These are phyloP conservation scores for Zoanthus solanderi DNA, from an alignment of 92 coral and sea anemone species.

Conservation along the genomic window DNA sequence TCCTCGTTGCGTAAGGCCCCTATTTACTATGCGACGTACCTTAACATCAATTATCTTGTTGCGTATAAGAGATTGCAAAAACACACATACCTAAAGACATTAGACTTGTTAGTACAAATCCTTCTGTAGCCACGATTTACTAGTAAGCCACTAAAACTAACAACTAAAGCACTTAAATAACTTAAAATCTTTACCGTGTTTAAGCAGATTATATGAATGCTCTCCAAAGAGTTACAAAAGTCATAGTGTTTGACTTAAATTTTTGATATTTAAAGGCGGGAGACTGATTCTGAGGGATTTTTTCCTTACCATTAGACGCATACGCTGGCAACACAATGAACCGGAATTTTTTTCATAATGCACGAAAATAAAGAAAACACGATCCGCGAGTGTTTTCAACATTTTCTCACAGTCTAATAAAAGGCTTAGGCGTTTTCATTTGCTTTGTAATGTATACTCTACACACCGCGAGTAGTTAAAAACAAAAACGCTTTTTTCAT, in stretches of 20 bases:
- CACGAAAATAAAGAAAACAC: too few relatives aligned
- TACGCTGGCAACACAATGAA: too few relatives aligned
- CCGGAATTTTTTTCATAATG: too few relatives aligned
- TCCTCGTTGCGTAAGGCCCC: too few relatives aligned
- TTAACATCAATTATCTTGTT: constrained; percentile 97
- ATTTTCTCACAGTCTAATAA: too few relatives aligned
- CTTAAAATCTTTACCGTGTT: not conserved
- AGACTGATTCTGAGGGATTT: not conserved
- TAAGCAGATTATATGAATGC: not conserved
- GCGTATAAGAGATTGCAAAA: constrained; percentile 95
- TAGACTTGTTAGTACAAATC: not conserved
- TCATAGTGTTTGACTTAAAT: not conserved
- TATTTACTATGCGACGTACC: constrained; percentile 47
- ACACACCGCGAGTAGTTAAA: too few relatives aligned
- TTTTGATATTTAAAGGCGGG: not conserved
- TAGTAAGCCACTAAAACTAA: not conserved
- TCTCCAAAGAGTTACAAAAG: not conserved
- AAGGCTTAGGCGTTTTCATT: too few relatives aligned
- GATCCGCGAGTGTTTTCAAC: too few relatives aligned
- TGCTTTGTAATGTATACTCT: too few relatives aligned
- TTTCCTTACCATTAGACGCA: too few relatives aligned
- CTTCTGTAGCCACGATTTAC: not conserved
- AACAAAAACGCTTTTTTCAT: too few relatives aligned
- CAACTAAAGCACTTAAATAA: not conserved
- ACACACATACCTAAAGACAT: constrained; percentile 94